Percentiles rank a stretch among this genome's conserved stretches.
These are phyloP conservation scores for Seriola rivoliana DNA, from an alignment of 2,113 vertebrate genomes.

Conservation along the genomic window DNA sequence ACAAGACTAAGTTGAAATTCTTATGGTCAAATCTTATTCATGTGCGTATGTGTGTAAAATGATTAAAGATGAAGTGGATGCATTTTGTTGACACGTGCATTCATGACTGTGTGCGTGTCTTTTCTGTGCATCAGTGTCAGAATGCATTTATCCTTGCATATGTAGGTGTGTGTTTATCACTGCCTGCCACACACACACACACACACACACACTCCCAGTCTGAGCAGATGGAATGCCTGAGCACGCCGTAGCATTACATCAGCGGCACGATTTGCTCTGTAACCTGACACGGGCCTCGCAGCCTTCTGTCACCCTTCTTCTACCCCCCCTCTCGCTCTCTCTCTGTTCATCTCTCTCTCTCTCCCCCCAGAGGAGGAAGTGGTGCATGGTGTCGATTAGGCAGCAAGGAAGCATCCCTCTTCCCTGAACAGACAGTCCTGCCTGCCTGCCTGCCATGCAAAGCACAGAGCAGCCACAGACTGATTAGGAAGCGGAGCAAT, in stretches of 20 bases:
- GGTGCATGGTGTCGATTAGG: constrained; percentile 69
- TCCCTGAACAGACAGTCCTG: constrained; percentile 68
- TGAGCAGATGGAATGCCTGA: constrained; percentile 79
- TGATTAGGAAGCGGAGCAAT: constrained; percentile 71
- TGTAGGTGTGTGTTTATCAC: constrained; percentile 43
- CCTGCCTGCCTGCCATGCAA: constrained; percentile 69
- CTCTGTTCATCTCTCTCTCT: constrained; percentile 13
- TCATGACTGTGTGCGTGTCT: neutral
- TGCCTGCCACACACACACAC: constrained; percentile 7
- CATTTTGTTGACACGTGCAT: constrained; percentile 6
- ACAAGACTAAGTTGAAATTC: neutral
- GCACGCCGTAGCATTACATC: constrained; percentile 77
- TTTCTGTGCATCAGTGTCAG: constrained; percentile 1
- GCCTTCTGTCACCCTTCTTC: constrained; percentile 20
- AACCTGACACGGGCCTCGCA: constrained; percentile 75
- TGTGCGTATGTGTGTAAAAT: constrained; percentile 16
- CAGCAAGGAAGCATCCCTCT: constrained; percentile 73
- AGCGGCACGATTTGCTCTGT: constrained; percentile 74
- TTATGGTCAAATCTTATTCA: neutral
- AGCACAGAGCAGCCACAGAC: constrained; percentile 65
- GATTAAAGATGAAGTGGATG: neutral
- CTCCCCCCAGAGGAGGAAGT: constrained; percentile 70
- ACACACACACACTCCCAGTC: constrained; percentile 20
- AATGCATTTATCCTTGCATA: constrained; percentile 33
- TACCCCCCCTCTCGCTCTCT: neutral